Evolutionary conservation across 2,888 invertebrate genomes (phyloP).

Genomic region (Sarcophaga caerulescens): DNA sequence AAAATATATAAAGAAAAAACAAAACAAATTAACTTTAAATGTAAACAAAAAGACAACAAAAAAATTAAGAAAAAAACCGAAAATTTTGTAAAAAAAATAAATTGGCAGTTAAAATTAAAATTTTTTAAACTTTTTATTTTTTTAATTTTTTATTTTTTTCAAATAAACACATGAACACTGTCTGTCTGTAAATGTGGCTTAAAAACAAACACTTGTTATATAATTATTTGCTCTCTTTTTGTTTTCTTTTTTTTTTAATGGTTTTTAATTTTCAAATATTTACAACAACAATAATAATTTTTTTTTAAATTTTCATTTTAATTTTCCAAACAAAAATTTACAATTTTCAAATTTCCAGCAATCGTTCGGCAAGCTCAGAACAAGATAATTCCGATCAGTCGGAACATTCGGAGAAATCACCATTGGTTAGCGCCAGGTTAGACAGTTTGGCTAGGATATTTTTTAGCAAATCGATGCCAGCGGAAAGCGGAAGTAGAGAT

Average conservation of each 20-base stretch:
- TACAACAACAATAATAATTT: slow-evolving; percentile 17
- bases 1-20: slow-evolving; percentile 28
- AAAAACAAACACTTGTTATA: not conserved
- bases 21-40: slow-evolving; percentile 2
- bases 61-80: slow-evolving; percentile 2
- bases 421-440: slow-evolving; percentile 87
- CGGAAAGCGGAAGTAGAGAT: slow-evolving; percentile 81
- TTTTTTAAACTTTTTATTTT: slow-evolving; percentile 30
- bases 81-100: slow-evolving; percentile 35
- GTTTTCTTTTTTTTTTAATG: slow-evolving; percentile 11
- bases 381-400: slow-evolving; percentile 82
- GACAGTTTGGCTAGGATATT: slow-evolving; percentile 89
- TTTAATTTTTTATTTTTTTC: slow-evolving; percentile 24
- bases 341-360: slow-evolving; percentile 76
- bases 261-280: slow-evolving; percentile 22
- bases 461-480: slow-evolving; percentile 84
- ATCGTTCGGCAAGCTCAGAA: slow-evolving; percentile 85
- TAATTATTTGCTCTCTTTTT: slow-evolving; percentile 17
- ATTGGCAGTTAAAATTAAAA: not conserved
- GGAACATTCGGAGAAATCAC: slow-evolving; percentile 84
- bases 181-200: too few relatives aligned
- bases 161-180: not conserved
- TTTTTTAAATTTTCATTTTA: slow-evolving; percentile 20
- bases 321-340: slow-evolving; percentile 44
- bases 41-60: not conserved